phyloP scores from a whole-genome alignment of 2,113 vertebrate species.

The Empidonax alnorum region DNA sequence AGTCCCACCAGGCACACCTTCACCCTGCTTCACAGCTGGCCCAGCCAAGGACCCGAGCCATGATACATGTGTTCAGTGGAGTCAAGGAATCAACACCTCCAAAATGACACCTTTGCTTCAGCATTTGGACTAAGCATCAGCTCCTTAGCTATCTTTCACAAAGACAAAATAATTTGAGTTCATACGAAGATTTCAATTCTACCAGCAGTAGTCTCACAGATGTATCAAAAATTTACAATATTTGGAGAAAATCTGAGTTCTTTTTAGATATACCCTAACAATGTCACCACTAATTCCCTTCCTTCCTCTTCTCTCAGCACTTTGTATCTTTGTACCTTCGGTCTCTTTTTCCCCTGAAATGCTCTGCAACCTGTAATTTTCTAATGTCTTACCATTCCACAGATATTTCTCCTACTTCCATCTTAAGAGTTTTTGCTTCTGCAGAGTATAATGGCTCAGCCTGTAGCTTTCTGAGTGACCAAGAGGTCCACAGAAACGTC shows the following conservation, averaged over 20 bases:
- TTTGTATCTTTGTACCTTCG: not conserved
- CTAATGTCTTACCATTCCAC: not conserved
- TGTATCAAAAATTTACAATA: not conserved
- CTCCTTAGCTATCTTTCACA: not conserved
- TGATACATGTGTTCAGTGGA: accelerated
- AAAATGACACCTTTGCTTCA: not conserved
- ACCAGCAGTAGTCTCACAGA: not conserved
- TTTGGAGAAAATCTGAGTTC: not conserved
- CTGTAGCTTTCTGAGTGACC: not conserved
- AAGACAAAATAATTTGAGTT: not conserved
- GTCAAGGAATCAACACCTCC: not conserved
- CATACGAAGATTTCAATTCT: not conserved
- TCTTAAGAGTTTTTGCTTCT: not conserved
- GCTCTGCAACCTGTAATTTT: not conserved
- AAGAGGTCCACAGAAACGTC: not conserved
- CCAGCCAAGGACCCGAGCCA: not conserved
- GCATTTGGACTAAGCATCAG: not conserved
- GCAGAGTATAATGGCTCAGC: not conserved
- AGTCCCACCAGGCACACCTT: accelerated
- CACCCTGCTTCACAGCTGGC: accelerated
- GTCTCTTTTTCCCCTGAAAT: not conserved
- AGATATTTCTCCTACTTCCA: not conserved
- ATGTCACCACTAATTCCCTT: not conserved
- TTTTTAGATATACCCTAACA: not conserved
- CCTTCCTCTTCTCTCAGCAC: not conserved